phyloP scores from a whole-genome alignment of 2,888 invertebrate species.

The Julus scandinavius region DNA sequence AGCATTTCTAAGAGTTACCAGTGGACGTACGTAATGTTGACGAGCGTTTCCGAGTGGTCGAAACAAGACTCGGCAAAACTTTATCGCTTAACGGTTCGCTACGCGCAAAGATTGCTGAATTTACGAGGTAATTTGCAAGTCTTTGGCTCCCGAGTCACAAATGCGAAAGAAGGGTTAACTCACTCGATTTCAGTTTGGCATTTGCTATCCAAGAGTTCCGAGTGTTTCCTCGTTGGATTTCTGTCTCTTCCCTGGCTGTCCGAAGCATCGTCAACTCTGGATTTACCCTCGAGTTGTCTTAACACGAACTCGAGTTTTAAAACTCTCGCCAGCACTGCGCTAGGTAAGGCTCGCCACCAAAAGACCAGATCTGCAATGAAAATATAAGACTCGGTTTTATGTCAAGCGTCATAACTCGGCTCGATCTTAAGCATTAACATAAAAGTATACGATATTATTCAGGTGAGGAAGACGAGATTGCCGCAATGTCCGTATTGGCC shows the following conservation, averaged over 20 bases:
- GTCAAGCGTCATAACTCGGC: too few species aligned
- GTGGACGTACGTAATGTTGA: background rate
- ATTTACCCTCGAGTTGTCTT: background rate
- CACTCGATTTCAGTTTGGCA: background rate
- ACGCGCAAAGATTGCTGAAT: background rate
- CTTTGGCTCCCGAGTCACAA: background rate
- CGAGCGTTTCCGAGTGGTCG: background rate
- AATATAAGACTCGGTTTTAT: too few species aligned
- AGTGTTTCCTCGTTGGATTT: background rate
- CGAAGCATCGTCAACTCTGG: background rate
- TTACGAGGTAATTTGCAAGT: background rate
- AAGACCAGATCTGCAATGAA: too few species aligned
- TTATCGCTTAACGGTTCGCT: background rate
- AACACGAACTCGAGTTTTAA: background rate
- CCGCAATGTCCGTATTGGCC: background rate
- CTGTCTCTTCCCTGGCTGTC: background rate
- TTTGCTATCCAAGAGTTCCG: background rate
- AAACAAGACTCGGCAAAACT: background rate
- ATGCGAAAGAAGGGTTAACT: background rate
- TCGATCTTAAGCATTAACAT: too few species aligned
- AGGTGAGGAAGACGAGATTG: background rate
- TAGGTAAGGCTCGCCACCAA: too few species aligned
- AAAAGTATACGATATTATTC: constrained; percentile 11
- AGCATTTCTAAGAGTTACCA: background rate
- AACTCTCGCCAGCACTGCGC: background rate